Percentiles rank a stretch among this genome's conserved stretches.
These are phyloP conservation scores for Pyrgilauda ruficollis DNA, from an alignment of 2,113 vertebrate species.

Conservation along the genomic window DNA sequence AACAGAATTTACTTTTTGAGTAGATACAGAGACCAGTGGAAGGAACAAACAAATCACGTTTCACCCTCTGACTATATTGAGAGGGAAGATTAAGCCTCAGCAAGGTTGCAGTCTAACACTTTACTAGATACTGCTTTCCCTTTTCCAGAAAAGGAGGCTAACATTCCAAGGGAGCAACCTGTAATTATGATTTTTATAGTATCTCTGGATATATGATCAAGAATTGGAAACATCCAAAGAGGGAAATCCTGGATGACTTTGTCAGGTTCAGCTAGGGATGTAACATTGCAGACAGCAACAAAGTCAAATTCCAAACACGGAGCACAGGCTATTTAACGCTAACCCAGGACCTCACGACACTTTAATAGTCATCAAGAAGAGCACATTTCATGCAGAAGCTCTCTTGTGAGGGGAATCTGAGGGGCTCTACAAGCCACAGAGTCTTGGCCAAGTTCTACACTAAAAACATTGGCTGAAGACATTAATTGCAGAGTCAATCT, in stretches of 20 bases:
- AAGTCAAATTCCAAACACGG: neutral
- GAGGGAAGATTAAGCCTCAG: neutral
- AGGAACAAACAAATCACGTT: neutral
- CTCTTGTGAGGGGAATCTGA: neutral
- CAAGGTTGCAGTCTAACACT: neutral
- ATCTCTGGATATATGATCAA: neutral
- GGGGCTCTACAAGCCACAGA: neutral
- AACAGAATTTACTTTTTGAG: neutral
- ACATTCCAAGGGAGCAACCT: neutral
- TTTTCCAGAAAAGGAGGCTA: neutral
- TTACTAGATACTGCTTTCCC: neutral
- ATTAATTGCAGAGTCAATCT: neutral
- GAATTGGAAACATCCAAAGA: neutral
- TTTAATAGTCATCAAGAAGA: neutral
- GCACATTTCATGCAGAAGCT: neutral
- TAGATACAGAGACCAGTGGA: neutral
- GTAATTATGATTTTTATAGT: neutral
- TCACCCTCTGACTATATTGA: neutral
- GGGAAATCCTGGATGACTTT: neutral
- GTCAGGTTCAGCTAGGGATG: accelerated
- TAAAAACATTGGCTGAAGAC: neutral
- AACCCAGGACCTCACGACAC: neutral
- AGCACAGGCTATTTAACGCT: accelerated
- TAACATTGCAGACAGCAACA: neutral
- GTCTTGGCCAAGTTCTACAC: neutral